Evolutionary conservation across 2,888 invertebrate genomes (phyloP).

Genomic region (Amiota communis): DNA sequence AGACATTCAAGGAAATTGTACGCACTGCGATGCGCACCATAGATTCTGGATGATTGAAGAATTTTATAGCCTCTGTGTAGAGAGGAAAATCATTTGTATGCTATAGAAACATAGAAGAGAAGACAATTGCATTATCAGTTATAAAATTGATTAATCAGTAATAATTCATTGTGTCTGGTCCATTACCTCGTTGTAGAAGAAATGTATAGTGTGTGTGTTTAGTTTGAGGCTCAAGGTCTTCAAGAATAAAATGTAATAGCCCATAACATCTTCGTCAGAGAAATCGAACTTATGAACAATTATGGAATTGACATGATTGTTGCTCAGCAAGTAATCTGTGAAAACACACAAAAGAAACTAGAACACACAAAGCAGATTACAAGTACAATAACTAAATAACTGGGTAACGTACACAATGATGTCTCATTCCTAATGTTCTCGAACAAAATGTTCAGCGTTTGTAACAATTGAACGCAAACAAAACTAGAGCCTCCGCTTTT

Average conservation of each 20-base stretch:
- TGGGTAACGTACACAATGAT: constrained; percentile 90
- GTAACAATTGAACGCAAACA: constrained; percentile 97
- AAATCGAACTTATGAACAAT: constrained; percentile 99
- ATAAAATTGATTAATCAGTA: background rate
- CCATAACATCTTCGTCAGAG: constrained; percentile 99
- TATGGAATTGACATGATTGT: constrained; percentile 99
- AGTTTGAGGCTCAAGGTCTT: constrained; percentile 98
- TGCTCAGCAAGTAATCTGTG: constrained; percentile 97
- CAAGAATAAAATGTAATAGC: constrained; percentile 99
- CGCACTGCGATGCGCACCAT: constrained; percentile 99
- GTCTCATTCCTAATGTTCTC: constrained; percentile 99
- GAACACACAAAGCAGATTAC: constrained; percentile 2
- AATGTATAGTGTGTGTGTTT: constrained; percentile 98
- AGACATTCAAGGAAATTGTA: constrained; percentile 97
- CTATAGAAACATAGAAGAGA: constrained; percentile 68
- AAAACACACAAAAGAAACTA: background rate
- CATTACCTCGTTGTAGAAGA: constrained; percentile 94
- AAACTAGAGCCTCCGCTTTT: constrained; percentile 93
- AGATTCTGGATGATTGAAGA: constrained; percentile 98
- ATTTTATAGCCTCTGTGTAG: constrained; percentile 99
- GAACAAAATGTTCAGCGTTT: constrained; percentile 98
- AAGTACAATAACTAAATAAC: background rate
- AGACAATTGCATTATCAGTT: constrained; percentile 8
- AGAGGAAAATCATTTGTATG: constrained; percentile 99
- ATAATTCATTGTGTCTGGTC: constrained; percentile 25